Conservation (phyloP, 1,140 invertebrate genomes). For the Argopecten irradians region DNA sequence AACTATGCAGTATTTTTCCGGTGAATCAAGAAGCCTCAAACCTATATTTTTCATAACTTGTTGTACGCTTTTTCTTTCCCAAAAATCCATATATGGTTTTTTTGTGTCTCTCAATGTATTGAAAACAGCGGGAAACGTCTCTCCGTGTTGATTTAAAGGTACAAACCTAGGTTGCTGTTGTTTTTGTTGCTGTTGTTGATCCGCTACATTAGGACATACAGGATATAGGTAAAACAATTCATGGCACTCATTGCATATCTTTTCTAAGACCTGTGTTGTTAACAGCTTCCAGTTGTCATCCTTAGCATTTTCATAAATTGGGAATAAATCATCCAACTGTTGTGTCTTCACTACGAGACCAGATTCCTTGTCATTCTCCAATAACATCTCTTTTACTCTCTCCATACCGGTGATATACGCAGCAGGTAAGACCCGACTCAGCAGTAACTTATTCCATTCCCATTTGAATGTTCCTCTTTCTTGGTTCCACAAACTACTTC, state of each 20-base stretch:
- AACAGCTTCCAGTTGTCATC: constrained; percentile 45
- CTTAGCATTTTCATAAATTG: constrained; percentile 10
- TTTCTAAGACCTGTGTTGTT: neutral
- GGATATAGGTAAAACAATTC: neutral
- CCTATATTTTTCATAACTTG: constrained; percentile 30
- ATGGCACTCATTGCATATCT: neutral
- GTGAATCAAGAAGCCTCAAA: constrained; percentile 46
- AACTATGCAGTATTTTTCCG: constrained; percentile 25
- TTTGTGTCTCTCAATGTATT: constrained; percentile 14
- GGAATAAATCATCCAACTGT: constrained; percentile 49
- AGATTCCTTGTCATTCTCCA: neutral
- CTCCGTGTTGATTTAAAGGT: neutral
- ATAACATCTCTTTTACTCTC: constrained; percentile 27
- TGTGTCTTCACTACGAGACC: constrained; percentile 23
- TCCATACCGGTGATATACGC: constrained; percentile 59
- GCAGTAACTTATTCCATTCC: constrained; percentile 67
- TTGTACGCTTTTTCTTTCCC: neutral
- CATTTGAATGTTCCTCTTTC: constrained; percentile 48
- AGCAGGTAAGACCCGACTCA: constrained; percentile 60
- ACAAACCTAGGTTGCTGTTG: neutral
- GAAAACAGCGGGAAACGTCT: constrained; percentile 6
- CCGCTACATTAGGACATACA: neutral
- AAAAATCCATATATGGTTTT: neutral
- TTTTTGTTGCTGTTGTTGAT: no score
- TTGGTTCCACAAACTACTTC: constrained; percentile 66